Percentiles rank a stretch among this genome's conserved stretches.
Evolutionary conservation across 1,140 invertebrate genomes (phyloP).

Genomic region (Phortica variegata): DNA sequence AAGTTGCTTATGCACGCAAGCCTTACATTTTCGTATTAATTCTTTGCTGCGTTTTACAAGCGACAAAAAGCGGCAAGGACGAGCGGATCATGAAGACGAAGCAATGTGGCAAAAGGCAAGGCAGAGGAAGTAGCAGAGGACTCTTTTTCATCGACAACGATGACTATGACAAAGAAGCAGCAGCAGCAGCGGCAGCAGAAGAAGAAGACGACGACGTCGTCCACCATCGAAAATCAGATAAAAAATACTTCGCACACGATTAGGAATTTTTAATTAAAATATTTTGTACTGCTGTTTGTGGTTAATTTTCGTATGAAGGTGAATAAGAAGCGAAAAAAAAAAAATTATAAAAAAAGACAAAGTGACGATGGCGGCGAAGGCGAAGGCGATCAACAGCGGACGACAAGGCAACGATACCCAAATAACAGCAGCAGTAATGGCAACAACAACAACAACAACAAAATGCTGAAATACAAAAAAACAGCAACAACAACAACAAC

Average conservation of each 20-base stretch:
- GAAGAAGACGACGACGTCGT: neutral
- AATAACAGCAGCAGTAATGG: conserved; percentile 9
- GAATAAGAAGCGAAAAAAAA: conserved; percentile 33
- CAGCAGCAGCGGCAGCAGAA: neutral
- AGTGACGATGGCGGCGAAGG: conserved; percentile 19
- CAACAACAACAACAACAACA: no score
- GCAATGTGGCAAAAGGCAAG: neutral
- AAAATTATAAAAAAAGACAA: conserved; percentile 27
- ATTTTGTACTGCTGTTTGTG: conserved; percentile 57
- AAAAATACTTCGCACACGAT: conserved; percentile 57
- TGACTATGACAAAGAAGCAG: conserved; percentile 6
- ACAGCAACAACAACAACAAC: conserved; percentile 23
- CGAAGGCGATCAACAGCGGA: conserved; percentile 4
- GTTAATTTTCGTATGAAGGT: no score
- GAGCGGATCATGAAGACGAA: neutral
- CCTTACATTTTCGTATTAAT: conserved; percentile 54
- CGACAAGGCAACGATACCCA: neutral
- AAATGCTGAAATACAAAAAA: no score
- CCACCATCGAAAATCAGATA: conserved; percentile 43
- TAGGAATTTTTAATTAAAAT: conserved; percentile 58
- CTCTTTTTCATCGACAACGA: neutral
- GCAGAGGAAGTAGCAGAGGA: conserved; percentile 1
- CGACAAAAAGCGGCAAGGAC: neutral
- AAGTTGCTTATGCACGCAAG: conserved; percentile 38
- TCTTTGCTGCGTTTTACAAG: conserved; percentile 44